A percentile compares a stretch with the other conserved stretches of the same genome.
phyloP scores from a whole-genome alignment of 1,140 invertebrate species.

The Pseudachorutes palmiensis region DNA sequence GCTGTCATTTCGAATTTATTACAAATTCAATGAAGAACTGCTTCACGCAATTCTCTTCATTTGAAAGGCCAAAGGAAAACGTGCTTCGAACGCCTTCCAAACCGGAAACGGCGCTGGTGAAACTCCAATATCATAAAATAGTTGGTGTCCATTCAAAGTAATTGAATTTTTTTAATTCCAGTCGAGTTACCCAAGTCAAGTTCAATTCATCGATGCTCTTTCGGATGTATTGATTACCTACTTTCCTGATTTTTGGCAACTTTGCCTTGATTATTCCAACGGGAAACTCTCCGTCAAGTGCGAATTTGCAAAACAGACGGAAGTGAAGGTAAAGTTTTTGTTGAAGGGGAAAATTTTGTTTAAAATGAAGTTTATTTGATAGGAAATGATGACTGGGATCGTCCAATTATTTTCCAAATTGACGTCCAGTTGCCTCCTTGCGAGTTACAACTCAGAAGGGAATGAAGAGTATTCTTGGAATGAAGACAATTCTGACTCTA shows the following conservation, averaged over 20 bases:
- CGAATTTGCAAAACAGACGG: slow-evolving; percentile 57
- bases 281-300: slow-evolving; percentile 67
- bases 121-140: too few species aligned
- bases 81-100: slow-evolving; percentile 31
- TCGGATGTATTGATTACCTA: slow-evolving; percentile 59
- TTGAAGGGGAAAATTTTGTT: slow-evolving; percentile 20
- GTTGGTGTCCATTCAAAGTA: too few species aligned
- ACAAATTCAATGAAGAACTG: slow-evolving; percentile 37
- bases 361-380: slow-evolving; percentile 31
- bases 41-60: slow-evolving; percentile 30
- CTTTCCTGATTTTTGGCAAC: slow-evolving; percentile 77
- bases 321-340: slow-evolving; percentile 66
- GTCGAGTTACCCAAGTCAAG: slow-evolving; percentile 41
- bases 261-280: slow-evolving; percentile 81
- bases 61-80: slow-evolving; percentile 27
- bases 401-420: slow-evolving; percentile 59
- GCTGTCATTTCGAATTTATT: slow-evolving; percentile 58
- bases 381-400: slow-evolving; percentile 57
- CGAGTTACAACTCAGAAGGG: not conserved
- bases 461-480: slow-evolving; percentile 28
- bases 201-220: slow-evolving; percentile 65
- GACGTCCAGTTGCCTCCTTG: slow-evolving; percentile 25
- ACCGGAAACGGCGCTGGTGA: too few species aligned
- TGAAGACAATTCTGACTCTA: slow-evolving; percentile 26
- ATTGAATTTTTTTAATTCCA: slow-evolving; percentile 6